Percentiles rank a stretch among this genome's conserved stretches.
Evolutionary conservation across 2,888 invertebrate genomes (phyloP).

Genomic region (Onthophagus sagittarius): DNA sequence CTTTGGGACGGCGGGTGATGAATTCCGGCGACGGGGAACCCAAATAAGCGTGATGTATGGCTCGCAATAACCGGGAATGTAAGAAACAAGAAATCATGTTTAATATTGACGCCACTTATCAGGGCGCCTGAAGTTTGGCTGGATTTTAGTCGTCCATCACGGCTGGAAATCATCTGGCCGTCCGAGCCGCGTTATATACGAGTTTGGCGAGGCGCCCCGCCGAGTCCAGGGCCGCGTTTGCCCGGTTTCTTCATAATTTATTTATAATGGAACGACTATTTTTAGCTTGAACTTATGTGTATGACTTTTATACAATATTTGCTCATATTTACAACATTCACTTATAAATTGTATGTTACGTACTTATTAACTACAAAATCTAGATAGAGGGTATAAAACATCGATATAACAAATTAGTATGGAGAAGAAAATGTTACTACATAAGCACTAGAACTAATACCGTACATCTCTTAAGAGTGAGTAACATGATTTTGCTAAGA

Average conservation of each 20-base stretch:
- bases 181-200: slow-evolving; percentile 45
- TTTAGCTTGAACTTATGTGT: not conserved
- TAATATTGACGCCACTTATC: slow-evolving; percentile 47
- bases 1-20: slow-evolving; percentile 28
- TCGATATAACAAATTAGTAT: too few relatives aligned
- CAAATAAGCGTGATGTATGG: slow-evolving; percentile 44
- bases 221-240: slow-evolving; percentile 29
- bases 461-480: too few relatives aligned
- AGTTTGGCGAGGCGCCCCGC: slow-evolving; percentile 33
- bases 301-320: not conserved
- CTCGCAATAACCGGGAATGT: slow-evolving; percentile 44
- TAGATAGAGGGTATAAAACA: too few relatives aligned
- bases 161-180: slow-evolving; percentile 46
- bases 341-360: too few relatives aligned
- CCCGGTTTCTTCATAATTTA: not conserved
- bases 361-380: too few relatives aligned
- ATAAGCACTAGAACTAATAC: too few relatives aligned
- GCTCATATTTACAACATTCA: too few relatives aligned
- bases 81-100: slow-evolving; percentile 48
- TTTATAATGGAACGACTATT: not conserved
- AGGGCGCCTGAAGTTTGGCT: slow-evolving; percentile 38
- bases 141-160: slow-evolving; percentile 49
- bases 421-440: too few relatives aligned
- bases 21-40: slow-evolving; percentile 39
- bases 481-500: too few relatives aligned